phyloP scores from a whole-genome alignment of 2,113 vertebrate genomes.

The Callithrix jacchus region DNA sequence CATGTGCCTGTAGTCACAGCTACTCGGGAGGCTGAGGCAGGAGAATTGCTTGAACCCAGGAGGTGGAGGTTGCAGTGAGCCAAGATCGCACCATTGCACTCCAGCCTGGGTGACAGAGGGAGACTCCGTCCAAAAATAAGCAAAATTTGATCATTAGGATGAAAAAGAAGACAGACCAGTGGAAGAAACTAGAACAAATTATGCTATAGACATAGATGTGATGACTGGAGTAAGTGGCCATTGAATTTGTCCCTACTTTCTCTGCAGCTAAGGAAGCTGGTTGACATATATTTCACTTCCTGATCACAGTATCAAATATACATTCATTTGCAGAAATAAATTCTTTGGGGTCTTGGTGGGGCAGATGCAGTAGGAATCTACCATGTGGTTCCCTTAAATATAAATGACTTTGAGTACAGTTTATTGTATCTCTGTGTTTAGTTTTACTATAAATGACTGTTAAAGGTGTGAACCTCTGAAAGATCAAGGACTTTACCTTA shows the following conservation, averaged over 20 bases:
- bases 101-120: too few relatives aligned
- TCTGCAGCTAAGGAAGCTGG: neutral
- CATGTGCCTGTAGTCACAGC: too few relatives aligned
- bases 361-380: neutral
- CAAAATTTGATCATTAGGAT: neutral
- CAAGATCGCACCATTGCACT: too few relatives aligned
- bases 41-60: too few relatives aligned
- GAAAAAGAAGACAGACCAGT: neutral
- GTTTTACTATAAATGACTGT: neutral
- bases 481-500: neutral
- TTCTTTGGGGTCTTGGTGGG: accelerated
- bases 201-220: neutral
- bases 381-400: neutral
- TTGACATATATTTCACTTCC: neutral
- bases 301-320: neutral
- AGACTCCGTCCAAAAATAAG: neutral
- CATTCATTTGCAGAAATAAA: neutral
- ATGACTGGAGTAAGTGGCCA: neutral
- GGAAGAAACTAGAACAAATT: neutral
- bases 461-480: neutral
- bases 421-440: neutral
- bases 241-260: neutral
- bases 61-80: too few relatives aligned
- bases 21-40: too few relatives aligned
- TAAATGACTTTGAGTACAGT: neutral